Percentiles rank a stretch among this genome's conserved stretches.
phyloP scores from a whole-genome alignment of 2,797 vertebrate genomes.

The Gephyroberyx darwinii region DNA sequence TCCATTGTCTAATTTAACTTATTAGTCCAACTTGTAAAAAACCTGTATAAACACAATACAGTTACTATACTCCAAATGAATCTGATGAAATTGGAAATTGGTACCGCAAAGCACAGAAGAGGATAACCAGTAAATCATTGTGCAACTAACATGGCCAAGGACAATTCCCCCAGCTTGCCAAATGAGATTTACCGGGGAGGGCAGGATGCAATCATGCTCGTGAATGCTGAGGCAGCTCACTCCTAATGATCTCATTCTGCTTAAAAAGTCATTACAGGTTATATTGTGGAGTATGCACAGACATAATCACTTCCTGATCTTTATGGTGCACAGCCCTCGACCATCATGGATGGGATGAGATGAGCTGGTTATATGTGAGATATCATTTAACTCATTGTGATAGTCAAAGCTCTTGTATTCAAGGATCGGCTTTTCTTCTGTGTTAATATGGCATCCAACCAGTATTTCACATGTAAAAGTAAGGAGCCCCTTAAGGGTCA shows the following conservation, averaged over 20 bases:
- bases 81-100: slow-evolving; percentile 35
- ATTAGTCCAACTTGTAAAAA: slow-evolving; percentile 2
- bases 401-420: neutral
- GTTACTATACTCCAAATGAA: slow-evolving; percentile 12
- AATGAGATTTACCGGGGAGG: slow-evolving; percentile 59
- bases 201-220: slow-evolving; percentile 63
- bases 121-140: slow-evolving; percentile 56
- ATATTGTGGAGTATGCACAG: slow-evolving; percentile 55
- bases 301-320: slow-evolving; percentile 56
- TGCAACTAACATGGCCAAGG: slow-evolving; percentile 47
- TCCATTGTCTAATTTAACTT: neutral
- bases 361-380: slow-evolving; percentile 5
- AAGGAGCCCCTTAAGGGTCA: too few species aligned
- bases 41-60: slow-evolving; percentile 6
- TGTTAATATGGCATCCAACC: neutral
- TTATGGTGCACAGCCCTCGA: slow-evolving; percentile 54
- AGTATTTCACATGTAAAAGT: too few species aligned
- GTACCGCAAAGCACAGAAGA: slow-evolving; percentile 18
- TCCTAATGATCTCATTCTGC: slow-evolving; percentile 72
- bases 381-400: slow-evolving; percentile 8
- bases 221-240: slow-evolving; percentile 72
- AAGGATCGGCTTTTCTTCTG: neutral
- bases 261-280: slow-evolving; percentile 71
- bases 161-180: slow-evolving; percentile 49
- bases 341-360: slow-evolving; percentile 24